Percentiles rank a stretch among this genome's conserved stretches.
These are phyloP conservation scores for Dufourea novaeangliae DNA, from an alignment of 1,140 invertebrate species.

Conservation along the genomic window DNA sequence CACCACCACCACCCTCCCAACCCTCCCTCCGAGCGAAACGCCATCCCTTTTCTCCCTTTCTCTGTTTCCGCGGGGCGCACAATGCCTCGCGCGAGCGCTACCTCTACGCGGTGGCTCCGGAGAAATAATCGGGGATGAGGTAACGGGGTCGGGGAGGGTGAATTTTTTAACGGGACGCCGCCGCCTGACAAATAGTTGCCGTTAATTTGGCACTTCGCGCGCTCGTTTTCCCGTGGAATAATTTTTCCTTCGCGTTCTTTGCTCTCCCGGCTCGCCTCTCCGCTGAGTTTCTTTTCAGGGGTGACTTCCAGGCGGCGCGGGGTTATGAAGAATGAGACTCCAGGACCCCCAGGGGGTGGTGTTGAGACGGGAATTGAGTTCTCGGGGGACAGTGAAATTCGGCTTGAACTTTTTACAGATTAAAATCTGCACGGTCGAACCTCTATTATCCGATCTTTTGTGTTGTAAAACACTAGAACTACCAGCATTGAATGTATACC, in stretches of 20 bases:
- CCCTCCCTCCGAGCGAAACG: neutral
- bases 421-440: neutral
- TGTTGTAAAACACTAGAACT: too few species aligned
- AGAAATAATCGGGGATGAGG: constrained; percentile 40
- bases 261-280: neutral
- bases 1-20: neutral
- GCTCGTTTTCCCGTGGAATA: neutral
- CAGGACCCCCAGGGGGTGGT: neutral
- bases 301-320: neutral
- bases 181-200: constrained; percentile 35
- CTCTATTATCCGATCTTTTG: neutral
- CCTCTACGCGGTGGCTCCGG: neutral
- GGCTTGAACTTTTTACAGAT: neutral
- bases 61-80: neutral
- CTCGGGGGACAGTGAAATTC: neutral
- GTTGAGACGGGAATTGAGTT: neutral
- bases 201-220: constrained; percentile 29
- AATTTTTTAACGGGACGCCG: constrained; percentile 16
- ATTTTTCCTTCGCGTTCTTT: neutral
- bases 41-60: neutral
- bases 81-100: constrained; percentile 4
- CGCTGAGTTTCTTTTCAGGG: neutral
- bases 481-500: too few species aligned
- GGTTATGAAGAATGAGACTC: too few species aligned
- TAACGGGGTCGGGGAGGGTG: too few species aligned